phyloP scores from a whole-genome alignment of 1,140 invertebrate genomes.

The Chlorops oryzae region DNA sequence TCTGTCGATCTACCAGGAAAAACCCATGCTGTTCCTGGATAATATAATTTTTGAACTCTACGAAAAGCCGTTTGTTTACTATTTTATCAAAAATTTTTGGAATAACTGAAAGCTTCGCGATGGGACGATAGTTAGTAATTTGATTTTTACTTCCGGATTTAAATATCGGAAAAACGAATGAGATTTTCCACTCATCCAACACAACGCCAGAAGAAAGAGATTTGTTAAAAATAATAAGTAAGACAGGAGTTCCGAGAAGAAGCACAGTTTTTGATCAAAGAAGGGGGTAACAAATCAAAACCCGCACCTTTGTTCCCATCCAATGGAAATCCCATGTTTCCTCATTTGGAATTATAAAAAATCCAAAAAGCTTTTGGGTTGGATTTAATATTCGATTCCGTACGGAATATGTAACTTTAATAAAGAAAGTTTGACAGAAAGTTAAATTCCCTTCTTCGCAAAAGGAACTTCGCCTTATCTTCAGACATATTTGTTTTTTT shows the following conservation, averaged over 20 bases:
- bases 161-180: neutral
- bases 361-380: neutral
- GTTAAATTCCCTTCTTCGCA: too few species aligned
- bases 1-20: slow-evolving; percentile 20
- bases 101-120: slow-evolving; percentile 26
- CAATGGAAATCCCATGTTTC: too few species aligned
- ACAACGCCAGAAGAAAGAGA: neutral
- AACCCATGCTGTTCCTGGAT: slow-evolving; percentile 27
- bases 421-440: too few species aligned
- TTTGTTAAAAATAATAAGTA: neutral
- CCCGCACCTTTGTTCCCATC: neutral
- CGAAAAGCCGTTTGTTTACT: slow-evolving; percentile 9
- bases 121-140: slow-evolving; percentile 26
- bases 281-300: neutral
- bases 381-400: neutral
- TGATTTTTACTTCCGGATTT: slow-evolving; percentile 19
- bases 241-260: neutral
- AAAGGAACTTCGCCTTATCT: too few species aligned
- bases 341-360: neutral
- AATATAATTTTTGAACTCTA: neutral
- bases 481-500: too few species aligned
- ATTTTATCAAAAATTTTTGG: slow-evolving; percentile 30
- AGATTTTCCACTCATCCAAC: neutral
- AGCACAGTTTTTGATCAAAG: neutral
- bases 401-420: neutral